Evolutionary conservation across 2,113 vertebrate species (phyloP), one percentile per base, ranked within the genome.

Genomic region (Dicentrarchus labrax): DNA sequence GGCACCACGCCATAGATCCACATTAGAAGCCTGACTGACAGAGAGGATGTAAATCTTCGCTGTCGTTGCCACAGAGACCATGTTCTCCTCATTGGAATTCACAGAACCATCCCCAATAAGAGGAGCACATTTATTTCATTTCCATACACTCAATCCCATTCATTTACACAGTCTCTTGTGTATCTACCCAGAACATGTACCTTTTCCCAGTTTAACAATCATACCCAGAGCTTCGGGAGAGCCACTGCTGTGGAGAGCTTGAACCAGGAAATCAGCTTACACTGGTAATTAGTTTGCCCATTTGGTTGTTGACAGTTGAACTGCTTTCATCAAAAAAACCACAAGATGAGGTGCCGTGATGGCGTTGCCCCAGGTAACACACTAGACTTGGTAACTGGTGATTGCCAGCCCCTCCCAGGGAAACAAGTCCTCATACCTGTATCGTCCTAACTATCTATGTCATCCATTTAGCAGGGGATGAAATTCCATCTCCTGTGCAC

Each of bases 201-300:
- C 89, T 89, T 92, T 91, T 91, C 90, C 93, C 78, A 86, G 82
- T 92, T 88, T 90, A 86, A 91, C 90, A 94, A 91, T 92, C 86
- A 83, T n/a, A 62, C 39, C 53, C n/a, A 39, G 64, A 19, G 73
- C 90, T 90, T 57, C 66, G 86, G 79, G 86, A 87, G 72, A 82
- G 50, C 48, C 73, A 76, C 84, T 77, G 78, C 88, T 83, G 82
- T 76, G 68, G 70, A 74, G 86, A 69, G 82, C 68, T 64, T 64
- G 76, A 91, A 91, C 75, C 84, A 92, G 88, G 89, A 94, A 94
- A 94, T 94, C 92, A 91, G 93, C 88, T 87, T 86, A 91, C 86
- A 85, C 82, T 89, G 74, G 74, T 94, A 92, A 92, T 95, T 93
- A 93, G 84, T 82, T 80, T 92, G 77, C 88, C 66, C 84, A 85